phyloP scores from a whole-genome alignment of 2,797 vertebrate species.

The Poeciliopsis turneri region DNA sequence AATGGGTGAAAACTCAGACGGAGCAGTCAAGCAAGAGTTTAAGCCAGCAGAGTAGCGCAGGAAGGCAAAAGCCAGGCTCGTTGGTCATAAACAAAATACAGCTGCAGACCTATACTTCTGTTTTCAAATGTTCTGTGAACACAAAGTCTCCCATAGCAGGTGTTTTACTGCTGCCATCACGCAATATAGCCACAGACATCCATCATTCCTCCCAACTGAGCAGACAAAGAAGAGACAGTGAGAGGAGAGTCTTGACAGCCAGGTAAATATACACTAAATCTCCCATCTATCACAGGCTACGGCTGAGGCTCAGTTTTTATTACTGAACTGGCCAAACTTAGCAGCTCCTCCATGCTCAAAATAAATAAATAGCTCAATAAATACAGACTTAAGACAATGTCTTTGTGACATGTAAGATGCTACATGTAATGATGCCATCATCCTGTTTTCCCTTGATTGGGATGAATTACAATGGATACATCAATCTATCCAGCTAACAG shows the following conservation, averaged over 20 bases:
- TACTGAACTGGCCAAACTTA: conserved; percentile 29
- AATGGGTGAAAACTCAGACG: too few relatives aligned
- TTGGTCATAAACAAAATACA: conserved; percentile 6
- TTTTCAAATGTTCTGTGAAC: conserved; percentile 14
- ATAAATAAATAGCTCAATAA: conserved; percentile 31
- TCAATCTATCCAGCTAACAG: conserved; percentile 50
- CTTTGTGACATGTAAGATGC: neutral
- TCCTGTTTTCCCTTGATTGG: conserved; percentile 52
- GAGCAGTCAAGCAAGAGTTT: too few relatives aligned
- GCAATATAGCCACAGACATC: conserved; percentile 39
- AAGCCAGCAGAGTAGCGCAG: too few relatives aligned
- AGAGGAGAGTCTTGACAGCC: conserved; percentile 44
- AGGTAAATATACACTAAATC: conserved; percentile 40
- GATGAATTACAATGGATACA: conserved; percentile 33
- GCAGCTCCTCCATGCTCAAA: conserved; percentile 22
- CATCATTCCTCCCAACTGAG: conserved; percentile 51
- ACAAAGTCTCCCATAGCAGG: conserved; percentile 22
- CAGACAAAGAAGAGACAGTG: conserved; percentile 55
- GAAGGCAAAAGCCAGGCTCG: too few relatives aligned
- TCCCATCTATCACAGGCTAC: conserved; percentile 30
- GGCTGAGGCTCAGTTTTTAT: conserved; percentile 20
- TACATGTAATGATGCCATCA: conserved; percentile 30
- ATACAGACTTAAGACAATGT: conserved; percentile 21
- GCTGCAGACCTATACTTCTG: conserved; percentile 5
- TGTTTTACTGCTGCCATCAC: conserved; percentile 34